phyloP scores from a whole-genome alignment of 2,888 invertebrate genomes.

The Exephanes ischioxanthus region DNA sequence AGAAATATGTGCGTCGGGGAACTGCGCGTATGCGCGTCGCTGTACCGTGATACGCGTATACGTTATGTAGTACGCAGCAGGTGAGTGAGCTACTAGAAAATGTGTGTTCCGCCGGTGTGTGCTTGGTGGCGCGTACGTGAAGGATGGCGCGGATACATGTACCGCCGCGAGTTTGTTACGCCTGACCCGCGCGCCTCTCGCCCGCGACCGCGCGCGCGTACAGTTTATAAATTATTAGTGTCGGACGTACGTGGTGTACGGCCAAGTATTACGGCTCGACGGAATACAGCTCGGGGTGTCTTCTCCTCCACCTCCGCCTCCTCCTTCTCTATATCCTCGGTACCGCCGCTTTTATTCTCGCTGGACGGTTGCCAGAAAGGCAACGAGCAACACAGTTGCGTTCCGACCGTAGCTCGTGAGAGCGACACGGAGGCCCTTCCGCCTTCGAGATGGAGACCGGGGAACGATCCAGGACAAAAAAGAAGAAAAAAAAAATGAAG shows the following conservation, averaged over 20 bases:
- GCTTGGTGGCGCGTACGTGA: slow-evolving; percentile 42
- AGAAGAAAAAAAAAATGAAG: slow-evolving; percentile 13
- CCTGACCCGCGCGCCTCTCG: slow-evolving; percentile 51
- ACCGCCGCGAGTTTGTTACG: slow-evolving; percentile 55
- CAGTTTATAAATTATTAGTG: slow-evolving; percentile 66
- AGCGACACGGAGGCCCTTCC: slow-evolving; percentile 46
- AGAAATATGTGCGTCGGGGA: slow-evolving; percentile 35
- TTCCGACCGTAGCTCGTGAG: slow-evolving; percentile 28
- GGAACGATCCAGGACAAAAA: background rate
- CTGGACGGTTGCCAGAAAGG: slow-evolving; percentile 57
- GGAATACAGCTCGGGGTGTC: slow-evolving; percentile 38
- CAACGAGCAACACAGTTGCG: slow-evolving; percentile 41
- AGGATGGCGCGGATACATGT: slow-evolving; percentile 37
- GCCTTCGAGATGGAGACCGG: slow-evolving; percentile 37
- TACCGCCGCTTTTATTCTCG: slow-evolving; percentile 42
- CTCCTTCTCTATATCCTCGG: slow-evolving; percentile 5
- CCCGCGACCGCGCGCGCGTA: slow-evolving; percentile 50
- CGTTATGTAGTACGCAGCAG: slow-evolving; percentile 13
- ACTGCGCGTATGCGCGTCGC: slow-evolving; percentile 13
- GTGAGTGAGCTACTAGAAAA: slow-evolving; percentile 28
- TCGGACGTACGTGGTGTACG: slow-evolving; percentile 53
- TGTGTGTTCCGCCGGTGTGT: slow-evolving; percentile 8
- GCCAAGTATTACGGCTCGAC: slow-evolving; percentile 46
- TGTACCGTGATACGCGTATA: slow-evolving; percentile 25
- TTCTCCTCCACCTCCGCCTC: slow-evolving; percentile 37